Conservation (phyloP, 2,888 invertebrate genomes). For the Meteorus cinctellus region DNA sequence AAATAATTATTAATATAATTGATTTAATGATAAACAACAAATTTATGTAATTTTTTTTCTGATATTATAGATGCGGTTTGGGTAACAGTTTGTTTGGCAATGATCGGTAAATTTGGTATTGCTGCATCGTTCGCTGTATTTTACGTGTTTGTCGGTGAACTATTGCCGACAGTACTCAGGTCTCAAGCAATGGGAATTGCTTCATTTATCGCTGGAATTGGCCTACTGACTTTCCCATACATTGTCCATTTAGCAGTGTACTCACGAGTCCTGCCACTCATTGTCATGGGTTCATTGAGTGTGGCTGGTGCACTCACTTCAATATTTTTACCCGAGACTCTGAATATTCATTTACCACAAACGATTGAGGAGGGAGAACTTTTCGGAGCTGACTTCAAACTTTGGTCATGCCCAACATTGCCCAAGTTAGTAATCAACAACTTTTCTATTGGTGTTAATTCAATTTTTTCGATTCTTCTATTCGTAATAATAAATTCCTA, state of each 20-base stretch:
- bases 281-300: constrained; percentile 78
- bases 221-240: constrained; percentile 79
- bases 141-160: constrained; percentile 81
- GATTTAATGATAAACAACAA: neutral
- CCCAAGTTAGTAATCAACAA: constrained; percentile 56
- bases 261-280: constrained; percentile 77
- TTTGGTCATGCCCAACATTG: constrained; percentile 75
- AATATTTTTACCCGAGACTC: constrained; percentile 79
- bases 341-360: constrained; percentile 79
- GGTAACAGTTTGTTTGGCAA: constrained; percentile 79
- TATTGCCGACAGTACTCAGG: constrained; percentile 80
- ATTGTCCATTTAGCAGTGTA: constrained; percentile 79
- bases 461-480: neutral
- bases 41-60: neutral
- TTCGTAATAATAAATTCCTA: neutral
- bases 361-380: constrained; percentile 79
- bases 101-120: constrained; percentile 81
- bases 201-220: constrained; percentile 79
- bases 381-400: constrained; percentile 77
- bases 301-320: constrained; percentile 77
- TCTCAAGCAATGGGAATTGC: constrained; percentile 81
- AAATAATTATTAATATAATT: neutral
- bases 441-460: neutral
- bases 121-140: constrained; percentile 82
- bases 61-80: constrained; percentile 76